A percentile compares a stretch with the other conserved stretches of the same genome.
Conservation (phyloP, 2,113 vertebrate genomes). For the Carettochelys insculpta region DNA sequence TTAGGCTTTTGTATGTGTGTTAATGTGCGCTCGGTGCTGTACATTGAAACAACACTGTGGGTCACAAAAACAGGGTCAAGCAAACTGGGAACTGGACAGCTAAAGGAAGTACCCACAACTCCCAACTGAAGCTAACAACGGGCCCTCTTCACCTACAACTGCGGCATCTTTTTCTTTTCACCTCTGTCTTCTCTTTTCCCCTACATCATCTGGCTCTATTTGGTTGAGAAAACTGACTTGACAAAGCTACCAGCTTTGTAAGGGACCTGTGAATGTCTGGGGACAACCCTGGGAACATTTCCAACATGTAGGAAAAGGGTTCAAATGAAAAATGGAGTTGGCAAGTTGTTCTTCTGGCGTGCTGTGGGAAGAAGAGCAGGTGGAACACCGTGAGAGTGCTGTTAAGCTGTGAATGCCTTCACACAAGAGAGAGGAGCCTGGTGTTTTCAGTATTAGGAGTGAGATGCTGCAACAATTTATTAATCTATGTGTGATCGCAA, state of each 20-base stretch:
- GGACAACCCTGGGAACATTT: not conserved
- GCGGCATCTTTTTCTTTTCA: not conserved
- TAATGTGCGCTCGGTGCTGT: not conserved
- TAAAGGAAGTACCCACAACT: not conserved
- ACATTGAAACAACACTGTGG: fast-evolving
- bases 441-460: not conserved
- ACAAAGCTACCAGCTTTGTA: not conserved
- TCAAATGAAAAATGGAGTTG: not conserved
- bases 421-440: not conserved
- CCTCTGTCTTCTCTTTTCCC: not conserved
- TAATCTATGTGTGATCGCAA: not conserved
- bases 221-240: not conserved
- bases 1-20: fast-evolving
- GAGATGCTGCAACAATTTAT: not conserved
- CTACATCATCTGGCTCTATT: not conserved
- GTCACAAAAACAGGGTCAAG: not conserved
- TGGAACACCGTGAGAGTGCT: not conserved
- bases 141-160: not conserved
- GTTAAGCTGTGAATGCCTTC: not conserved
- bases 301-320: not conserved
- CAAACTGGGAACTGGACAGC: not conserved
- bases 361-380: not conserved
- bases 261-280: not conserved
- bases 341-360: not conserved
- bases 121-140: not conserved